Base-by-base conservation (phyloP, 1,140 invertebrate genomes). In the Bombus fervidus region DNA sequence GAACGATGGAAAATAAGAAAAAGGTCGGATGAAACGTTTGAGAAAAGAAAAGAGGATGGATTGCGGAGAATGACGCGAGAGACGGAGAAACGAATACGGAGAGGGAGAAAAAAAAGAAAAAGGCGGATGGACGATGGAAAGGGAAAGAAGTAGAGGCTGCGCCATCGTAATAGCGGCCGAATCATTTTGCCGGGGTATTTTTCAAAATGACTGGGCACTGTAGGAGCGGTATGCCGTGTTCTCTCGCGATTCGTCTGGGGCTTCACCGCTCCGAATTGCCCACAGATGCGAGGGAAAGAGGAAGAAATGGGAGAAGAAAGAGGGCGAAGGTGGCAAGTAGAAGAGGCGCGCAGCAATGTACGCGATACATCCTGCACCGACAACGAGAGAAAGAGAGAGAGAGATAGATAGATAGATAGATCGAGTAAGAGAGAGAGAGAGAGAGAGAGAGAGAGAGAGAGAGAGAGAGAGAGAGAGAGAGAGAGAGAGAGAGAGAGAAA, bases 131-230 rank as follows among this genome's bases (percentile, higher is more conserved):
- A 13, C 25, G 64, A 72, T 37, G 43, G 73, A 68, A 66, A 47
- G 59, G n/a, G 76, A n/a, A 39, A 71, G 87, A 83, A 57, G 81
- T 43, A 77, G 76, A 66, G 81, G 73, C 79, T 62, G 89, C 81
- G 86, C 68, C 86, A 71, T 87, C 86, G 90, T 92, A 92, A 92
- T 92, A 91, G 90, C 86, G 79, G 85, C 74, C 86, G 84, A 92
- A 92, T 92, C 91, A 90, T 92, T 92, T 92, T 89, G 88, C 83
- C 88, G 87, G 80, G 89, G 88, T 91, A 92, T 92, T 92, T 92
- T 91, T 92, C 88, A 90, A 92, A 92, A 92, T 91, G 91, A 92
- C 89, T 91, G 91, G 89, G 91, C 89, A 90, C 90, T 80, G 90
- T 88, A 89, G 86, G 72, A 87, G 85, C 91, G 89, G 89, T 90